phyloP scores from a whole-genome alignment of 2,888 invertebrate genomes.

The Andrena camellia region DNA sequence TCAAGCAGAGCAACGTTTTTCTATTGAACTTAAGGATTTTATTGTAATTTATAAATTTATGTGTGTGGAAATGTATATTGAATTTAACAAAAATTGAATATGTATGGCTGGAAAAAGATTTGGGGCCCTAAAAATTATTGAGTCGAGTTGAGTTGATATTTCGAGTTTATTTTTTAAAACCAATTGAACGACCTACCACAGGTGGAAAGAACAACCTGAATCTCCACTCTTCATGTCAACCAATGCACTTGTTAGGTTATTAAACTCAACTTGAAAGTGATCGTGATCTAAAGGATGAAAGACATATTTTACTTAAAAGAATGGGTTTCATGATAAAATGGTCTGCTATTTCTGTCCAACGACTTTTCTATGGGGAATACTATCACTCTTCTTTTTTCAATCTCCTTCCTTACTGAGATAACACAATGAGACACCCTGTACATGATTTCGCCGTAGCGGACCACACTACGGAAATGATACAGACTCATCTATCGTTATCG shows the following conservation, averaged over 20 bases:
- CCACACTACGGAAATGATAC: constrained; percentile 25
- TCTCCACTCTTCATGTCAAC: too few relatives aligned
- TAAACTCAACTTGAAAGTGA: background rate
- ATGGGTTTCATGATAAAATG: too few relatives aligned
- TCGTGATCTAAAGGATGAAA: background rate
- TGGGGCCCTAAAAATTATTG: too few relatives aligned
- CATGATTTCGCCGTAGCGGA: constrained; percentile 1
- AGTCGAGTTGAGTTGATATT: too few relatives aligned
- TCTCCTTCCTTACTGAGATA: background rate
- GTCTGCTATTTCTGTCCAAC: too few relatives aligned
- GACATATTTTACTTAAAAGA: background rate
- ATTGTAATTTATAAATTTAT: background rate
- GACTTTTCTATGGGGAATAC: too few relatives aligned
- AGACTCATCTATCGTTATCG: constrained; percentile 33
- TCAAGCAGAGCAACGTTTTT: too few relatives aligned
- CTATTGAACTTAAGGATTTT: too few relatives aligned
- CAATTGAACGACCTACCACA: too few relatives aligned
- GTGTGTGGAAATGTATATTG: background rate
- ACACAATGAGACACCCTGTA: background rate
- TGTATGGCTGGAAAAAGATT: background rate
- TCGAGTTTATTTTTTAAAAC: too few relatives aligned
- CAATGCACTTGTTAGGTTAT: background rate
- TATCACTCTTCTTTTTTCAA: too few relatives aligned
- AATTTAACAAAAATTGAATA: background rate
- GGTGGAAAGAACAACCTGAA: too few relatives aligned